Evolutionary conservation across 2,113 vertebrate genomes (phyloP).

Genomic region (Alosa alosa): DNA sequence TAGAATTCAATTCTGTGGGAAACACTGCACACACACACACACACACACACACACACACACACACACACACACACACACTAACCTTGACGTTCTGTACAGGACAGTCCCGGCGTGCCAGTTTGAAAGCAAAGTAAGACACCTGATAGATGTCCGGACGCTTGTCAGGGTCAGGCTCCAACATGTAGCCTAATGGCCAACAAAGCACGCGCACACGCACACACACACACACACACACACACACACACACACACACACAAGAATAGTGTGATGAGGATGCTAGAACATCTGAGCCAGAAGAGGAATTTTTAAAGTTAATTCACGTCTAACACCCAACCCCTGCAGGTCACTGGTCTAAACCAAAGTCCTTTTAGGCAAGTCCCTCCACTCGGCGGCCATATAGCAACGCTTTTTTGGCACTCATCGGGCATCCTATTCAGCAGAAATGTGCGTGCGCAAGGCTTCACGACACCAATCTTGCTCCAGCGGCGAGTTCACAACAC

Average conservation of each 20-base stretch:
- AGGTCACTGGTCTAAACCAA: no score
- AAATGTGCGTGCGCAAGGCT: no score
- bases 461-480: no score
- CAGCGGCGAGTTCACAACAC: no score
- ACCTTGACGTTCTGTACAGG: constrained; percentile 93
- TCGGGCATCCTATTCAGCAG: no score
- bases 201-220: constrained; percentile 28
- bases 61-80: constrained; percentile 43
- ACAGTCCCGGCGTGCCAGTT: constrained; percentile 86
- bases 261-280: not conserved
- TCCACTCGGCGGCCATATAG: no score
- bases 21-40: not conserved
- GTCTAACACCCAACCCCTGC: no score
- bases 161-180: constrained; percentile 96
- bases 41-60: not conserved
- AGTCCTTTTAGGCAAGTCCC: no score
- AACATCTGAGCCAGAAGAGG: not conserved
- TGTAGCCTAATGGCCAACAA: constrained; percentile 78
- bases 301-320: not conserved
- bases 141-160: constrained; percentile 97
- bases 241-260: not conserved
- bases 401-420: no score
- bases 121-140: constrained; percentile 94
- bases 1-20: no score
- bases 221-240: not conserved